A percentile compares a stretch with the other conserved stretches of the same genome.
phyloP scores from a whole-genome alignment of 2,797 vertebrate species.

The Menidia menidia region DNA sequence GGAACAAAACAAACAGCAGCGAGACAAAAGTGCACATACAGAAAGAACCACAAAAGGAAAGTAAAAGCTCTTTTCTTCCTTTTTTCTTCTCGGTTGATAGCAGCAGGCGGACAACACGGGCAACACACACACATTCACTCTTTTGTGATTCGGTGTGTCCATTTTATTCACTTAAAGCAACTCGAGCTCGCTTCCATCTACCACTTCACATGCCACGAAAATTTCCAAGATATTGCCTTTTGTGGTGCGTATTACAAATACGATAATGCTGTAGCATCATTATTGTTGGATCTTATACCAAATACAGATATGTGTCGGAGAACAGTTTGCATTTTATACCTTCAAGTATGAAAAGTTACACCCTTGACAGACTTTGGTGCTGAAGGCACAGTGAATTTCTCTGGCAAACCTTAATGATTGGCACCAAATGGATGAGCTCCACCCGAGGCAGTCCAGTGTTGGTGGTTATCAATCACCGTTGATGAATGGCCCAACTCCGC shows the following conservation, averaged over 20 bases:
- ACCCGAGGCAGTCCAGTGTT: constrained; percentile 66
- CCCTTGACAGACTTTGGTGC: constrained; percentile 26
- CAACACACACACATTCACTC: neutral
- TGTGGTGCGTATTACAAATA: neutral
- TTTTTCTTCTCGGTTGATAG: neutral
- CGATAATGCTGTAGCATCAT: neutral
- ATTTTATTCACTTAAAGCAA: neutral
- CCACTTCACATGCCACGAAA: neutral
- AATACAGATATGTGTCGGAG: neutral
- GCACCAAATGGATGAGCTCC: constrained; percentile 65
- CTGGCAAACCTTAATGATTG: constrained; percentile 69
- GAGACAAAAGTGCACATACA: neutral
- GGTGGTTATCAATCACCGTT: constrained; percentile 75
- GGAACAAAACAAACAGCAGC: neutral
- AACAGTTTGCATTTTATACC: neutral
- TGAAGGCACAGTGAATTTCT: constrained; percentile 53
- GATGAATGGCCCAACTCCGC: constrained; percentile 71
- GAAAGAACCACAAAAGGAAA: constrained; percentile 1
- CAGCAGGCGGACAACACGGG: neutral
- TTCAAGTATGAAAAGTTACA: constrained; percentile 5
- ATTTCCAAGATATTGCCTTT: neutral
- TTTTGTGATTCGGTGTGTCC: neutral
- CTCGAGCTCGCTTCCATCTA: neutral
- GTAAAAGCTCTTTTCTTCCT: constrained; percentile 1
- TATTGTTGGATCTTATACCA: neutral